Percentiles rank a stretch among this genome's conserved stretches.
Evolutionary conservation across 2,113 vertebrate genomes (phyloP).

Genomic region (Leptobrachium ailaonicum): DNA sequence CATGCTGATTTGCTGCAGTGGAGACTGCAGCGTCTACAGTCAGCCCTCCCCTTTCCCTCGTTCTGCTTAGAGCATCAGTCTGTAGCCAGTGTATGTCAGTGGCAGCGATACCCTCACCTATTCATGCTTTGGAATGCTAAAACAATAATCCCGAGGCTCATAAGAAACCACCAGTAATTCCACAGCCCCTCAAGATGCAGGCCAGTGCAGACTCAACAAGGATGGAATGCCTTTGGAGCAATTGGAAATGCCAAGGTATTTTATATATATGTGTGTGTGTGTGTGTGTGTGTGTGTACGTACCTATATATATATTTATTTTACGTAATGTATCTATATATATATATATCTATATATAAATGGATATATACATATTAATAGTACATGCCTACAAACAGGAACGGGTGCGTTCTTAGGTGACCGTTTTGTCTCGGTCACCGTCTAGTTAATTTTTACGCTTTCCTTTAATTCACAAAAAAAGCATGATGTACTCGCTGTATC

Average conservation of each 20-base stretch:
- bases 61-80: conserved; percentile 70
- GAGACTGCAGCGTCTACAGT: conserved; percentile 79
- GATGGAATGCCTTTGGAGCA: conserved; percentile 95
- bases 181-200: conserved; percentile 79
- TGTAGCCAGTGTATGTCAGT: conserved; percentile 63
- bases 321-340: too few relatives aligned
- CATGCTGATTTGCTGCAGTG: conserved; percentile 84
- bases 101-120: conserved; percentile 59
- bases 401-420: conserved; percentile 7
- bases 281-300: too few relatives aligned
- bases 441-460: too few relatives aligned
- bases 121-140: conserved; percentile 76
- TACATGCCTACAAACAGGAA: conserved; percentile 62
- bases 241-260: conserved; percentile 97
- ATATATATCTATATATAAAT: too few relatives aligned
- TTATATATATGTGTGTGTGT: conserved; percentile 8
- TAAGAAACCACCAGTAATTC: conserved; percentile 60
- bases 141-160: conserved; percentile 68
- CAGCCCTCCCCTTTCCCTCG: conserved; percentile 67
- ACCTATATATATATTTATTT: too few relatives aligned
- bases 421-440: too few relatives aligned
- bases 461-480: too few relatives aligned
- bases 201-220: conserved; percentile 86
- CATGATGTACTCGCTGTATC: too few relatives aligned
- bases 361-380: conserved; percentile 50